Conservation (phyloP, 2,888 invertebrate genomes). For the Acanthosepion esculentum region DNA sequence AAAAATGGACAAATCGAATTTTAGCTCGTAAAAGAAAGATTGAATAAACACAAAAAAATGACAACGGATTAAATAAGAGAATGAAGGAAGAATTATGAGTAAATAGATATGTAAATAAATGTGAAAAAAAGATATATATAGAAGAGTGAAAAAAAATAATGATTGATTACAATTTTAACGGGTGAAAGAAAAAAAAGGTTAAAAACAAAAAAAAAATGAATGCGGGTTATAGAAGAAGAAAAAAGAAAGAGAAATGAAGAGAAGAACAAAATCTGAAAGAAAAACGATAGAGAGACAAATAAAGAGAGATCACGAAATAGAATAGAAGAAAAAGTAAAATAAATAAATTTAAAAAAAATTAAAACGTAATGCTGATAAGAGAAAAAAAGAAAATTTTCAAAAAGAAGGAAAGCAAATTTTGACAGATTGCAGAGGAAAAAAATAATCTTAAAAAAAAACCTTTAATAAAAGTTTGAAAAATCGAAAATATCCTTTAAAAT, state of each 20-base stretch:
- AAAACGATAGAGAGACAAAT: neutral
- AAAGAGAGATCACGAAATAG: neutral
- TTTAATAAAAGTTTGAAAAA: neutral
- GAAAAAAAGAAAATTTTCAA: neutral
- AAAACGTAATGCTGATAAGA: neutral
- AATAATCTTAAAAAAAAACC: neutral
- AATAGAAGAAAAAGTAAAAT: neutral
- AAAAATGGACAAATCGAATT: too few relatives aligned
- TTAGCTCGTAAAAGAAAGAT: too few relatives aligned
- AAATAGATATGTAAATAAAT: too few relatives aligned
- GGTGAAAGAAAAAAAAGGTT: neutral
- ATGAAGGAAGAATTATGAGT: too few relatives aligned
- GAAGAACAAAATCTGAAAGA: neutral
- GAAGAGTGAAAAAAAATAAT: too few relatives aligned
- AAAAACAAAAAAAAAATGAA: neutral
- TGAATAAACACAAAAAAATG: too few relatives aligned
- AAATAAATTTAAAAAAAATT: neutral
- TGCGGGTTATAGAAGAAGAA: neutral
- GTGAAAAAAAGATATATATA: too few relatives aligned
- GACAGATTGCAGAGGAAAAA: neutral
- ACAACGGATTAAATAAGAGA: too few relatives aligned
- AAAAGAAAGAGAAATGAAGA: neutral
- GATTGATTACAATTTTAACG: too few relatives aligned
- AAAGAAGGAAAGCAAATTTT: neutral
- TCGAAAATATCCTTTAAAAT: neutral